Conservation (phyloP, 2,113 vertebrate species). For the Cephalopholis sonnerati region DNA sequence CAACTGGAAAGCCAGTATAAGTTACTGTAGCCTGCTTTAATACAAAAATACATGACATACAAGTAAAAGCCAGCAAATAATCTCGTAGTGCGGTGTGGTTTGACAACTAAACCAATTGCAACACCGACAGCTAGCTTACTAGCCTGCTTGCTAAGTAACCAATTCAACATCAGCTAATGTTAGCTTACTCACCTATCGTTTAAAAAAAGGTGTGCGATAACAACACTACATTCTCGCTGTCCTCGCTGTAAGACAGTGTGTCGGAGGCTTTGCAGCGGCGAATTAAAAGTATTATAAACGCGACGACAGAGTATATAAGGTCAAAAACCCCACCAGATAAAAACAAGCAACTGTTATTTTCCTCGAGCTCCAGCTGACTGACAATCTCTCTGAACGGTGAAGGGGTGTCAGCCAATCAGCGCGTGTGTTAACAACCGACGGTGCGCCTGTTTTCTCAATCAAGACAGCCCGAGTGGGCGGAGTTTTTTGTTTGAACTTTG, state of each 20-base stretch:
- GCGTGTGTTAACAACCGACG: constrained; percentile 11
- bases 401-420: constrained; percentile 72
- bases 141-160: constrained; percentile 52
- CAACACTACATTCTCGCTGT: constrained; percentile 14
- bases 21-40: neutral
- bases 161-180: constrained; percentile 60
- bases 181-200: constrained; percentile 66
- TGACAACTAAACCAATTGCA: neutral
- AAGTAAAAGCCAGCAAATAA: neutral
- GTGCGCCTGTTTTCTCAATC: neutral
- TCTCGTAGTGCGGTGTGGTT: neutral
- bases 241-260: neutral
- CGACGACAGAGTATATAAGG: neutral
- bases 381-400: constrained; percentile 30
- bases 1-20: neutral
- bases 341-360: constrained; percentile 57
- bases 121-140: constrained; percentile 19
- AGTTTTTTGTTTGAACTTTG: neutral
- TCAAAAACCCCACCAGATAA: constrained; percentile 13
- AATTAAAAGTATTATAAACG: neutral
- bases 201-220: neutral
- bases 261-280: neutral
- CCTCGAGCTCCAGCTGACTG: constrained; percentile 63
- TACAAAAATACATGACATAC: neutral
- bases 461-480: neutral